Evolutionary conservation across 2,888 invertebrate genomes (phyloP).

Genomic region (Caenorhabditis sp.): DNA sequence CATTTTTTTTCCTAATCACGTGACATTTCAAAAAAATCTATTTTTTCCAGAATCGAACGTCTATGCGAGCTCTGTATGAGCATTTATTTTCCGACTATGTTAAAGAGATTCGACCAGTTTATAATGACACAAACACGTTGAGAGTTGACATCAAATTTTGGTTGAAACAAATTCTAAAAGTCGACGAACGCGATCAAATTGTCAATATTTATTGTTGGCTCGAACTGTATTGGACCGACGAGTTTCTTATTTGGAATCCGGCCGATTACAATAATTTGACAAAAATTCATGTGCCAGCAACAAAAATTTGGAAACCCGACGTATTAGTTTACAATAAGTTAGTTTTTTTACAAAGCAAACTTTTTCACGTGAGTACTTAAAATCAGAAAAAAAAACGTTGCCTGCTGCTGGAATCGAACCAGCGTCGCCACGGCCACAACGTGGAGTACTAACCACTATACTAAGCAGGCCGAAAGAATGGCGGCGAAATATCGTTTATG

Average conservation of each 20-base stretch:
- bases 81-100: conserved; percentile 59
- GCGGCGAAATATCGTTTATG: conserved; percentile 2
- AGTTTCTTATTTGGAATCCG: conserved; percentile 66
- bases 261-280: conserved; percentile 61
- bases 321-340: conserved; percentile 68
- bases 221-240: conserved; percentile 65
- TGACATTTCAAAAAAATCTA: neutral
- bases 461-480: conserved; percentile 47
- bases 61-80: conserved; percentile 58
- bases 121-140: conserved; percentile 53
- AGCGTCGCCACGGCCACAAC: conserved; percentile 66
- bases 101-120: conserved; percentile 63
- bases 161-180: conserved; percentile 69
- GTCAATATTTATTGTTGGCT: conserved; percentile 67
- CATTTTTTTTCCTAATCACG: neutral
- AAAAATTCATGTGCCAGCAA: conserved; percentile 63
- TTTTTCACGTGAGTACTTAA: no score
- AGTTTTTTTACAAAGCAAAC: neutral
- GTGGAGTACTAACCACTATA: conserved; percentile 68
- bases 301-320: conserved; percentile 68
- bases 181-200: conserved; percentile 66
- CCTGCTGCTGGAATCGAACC: conserved; percentile 61
- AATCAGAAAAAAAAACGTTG: conserved; percentile 25
- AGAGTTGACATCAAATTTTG: conserved; percentile 66
- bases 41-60: neutral